Base-by-base conservation (phyloP, 1,140 invertebrate species). In the Saccostrea cuccullata region DNA sequence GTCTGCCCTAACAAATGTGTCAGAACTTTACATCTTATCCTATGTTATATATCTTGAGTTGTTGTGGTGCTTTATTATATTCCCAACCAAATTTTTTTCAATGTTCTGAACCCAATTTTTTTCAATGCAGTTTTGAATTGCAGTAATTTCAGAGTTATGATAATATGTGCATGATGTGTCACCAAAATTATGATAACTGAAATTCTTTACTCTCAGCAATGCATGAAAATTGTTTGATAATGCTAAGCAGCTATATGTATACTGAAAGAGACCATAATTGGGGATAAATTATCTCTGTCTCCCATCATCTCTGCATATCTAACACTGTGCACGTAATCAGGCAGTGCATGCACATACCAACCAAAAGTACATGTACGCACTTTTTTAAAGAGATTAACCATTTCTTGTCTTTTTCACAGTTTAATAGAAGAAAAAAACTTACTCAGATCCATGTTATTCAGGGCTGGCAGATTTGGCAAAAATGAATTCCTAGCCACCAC, bases 391-490 rank as follows among this genome's bases (percentile, higher is more conserved):
- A 47, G 9, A 5, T 47, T 47, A 47, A 47, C 47, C 9, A 47
- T 8, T 47, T 47, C 5, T 47, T 23, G 55, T 23, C n/a, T 47
- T 17, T 26, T 55, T 84, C n/a, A 40, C 3, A 47, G 47, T 47
- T 47, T 47, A 47, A 55, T 47, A 55, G 20, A 26, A 84, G 17
- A 17, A 40, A 83, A 17, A 64, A 56, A 87, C 89, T 89, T 89
- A 89, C 89, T 89, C 9, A 89, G 58, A 87, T 89, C 86, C 36
- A 89, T 70, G 85, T 60, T 82, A 70, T 67, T 83, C 58, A 89
- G 60, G 12, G 89, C 86, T 55, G 86, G 89, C 56, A 89, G 26
- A 58, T 23, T 85, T 13, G 87, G 86, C 56, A 87, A 73, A 20
- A 82, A 86, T 23, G 23, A 86, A 55, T 88, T 85, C 36, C 70